Conservation (phyloP, 2,888 invertebrate genomes). For the Eilema griseolum region DNA sequence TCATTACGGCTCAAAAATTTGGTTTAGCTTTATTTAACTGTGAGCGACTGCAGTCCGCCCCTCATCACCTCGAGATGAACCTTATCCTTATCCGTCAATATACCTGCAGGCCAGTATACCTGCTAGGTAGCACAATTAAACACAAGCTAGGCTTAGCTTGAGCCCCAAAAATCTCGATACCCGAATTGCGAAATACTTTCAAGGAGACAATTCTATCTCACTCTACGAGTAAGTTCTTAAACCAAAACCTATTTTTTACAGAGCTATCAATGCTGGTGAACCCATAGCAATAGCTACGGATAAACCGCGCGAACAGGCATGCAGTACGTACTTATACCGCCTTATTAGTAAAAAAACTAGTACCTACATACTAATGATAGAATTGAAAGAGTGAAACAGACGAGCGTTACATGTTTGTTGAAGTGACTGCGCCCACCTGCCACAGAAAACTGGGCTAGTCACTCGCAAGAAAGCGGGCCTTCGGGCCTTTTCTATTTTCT, state of each 20-base stretch:
- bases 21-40: too few species aligned
- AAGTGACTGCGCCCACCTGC: constrained; percentile 64
- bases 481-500: constrained; percentile 82
- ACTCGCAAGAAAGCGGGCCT: constrained; percentile 79
- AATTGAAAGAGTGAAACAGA: constrained; percentile 26
- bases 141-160: too few species aligned
- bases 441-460: constrained; percentile 64
- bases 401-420: constrained; percentile 47
- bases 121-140: too few species aligned
- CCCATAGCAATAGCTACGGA: not conserved
- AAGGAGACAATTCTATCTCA: not conserved
- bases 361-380: constrained; percentile 10
- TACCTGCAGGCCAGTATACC: too few species aligned
- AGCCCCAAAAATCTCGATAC: too few species aligned
- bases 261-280: not conserved
- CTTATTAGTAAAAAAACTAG: constrained; percentile 4
- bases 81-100: too few species aligned
- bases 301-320: not conserved
- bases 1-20: too few species aligned
- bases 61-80: too few species aligned
- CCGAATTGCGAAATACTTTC: too few species aligned
- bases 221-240: not conserved
- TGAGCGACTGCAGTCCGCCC: too few species aligned
- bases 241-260: not conserved
- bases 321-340: not conserved